Conservation (phyloP, 1,140 invertebrate genomes). For the Tribolium castaneum region DNA sequence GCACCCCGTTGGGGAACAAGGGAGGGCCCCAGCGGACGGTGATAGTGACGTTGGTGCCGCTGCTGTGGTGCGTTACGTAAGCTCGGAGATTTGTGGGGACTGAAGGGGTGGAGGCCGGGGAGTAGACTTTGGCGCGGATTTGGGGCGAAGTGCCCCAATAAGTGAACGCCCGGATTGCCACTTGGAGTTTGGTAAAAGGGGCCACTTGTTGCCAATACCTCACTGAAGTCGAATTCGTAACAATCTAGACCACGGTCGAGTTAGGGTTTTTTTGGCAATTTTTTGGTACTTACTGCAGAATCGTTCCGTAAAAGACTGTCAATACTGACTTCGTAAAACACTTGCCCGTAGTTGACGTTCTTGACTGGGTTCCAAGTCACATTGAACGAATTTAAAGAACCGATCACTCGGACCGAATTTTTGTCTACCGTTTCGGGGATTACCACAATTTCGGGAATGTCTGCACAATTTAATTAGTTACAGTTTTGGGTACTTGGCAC, state of each 20-base stretch:
- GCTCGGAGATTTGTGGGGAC: conserved; percentile 76
- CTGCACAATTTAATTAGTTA: not conserved
- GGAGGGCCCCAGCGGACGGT: conserved; percentile 84
- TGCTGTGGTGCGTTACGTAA: conserved; percentile 70
- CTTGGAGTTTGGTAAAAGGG: conserved; percentile 76
- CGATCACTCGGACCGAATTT: conserved; percentile 73
- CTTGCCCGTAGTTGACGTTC: conserved; percentile 81
- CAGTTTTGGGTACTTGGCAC: not conserved
- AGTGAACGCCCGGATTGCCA: conserved; percentile 83
- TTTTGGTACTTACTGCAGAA: conserved; percentile 54
- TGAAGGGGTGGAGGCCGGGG: conserved; percentile 78
- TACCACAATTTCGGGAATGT: conserved; percentile 67
- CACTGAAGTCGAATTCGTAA: conserved; percentile 65
- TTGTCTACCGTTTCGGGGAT: conserved; percentile 75
- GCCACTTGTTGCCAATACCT: conserved; percentile 67
- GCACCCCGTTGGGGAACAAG: conserved; percentile 76
- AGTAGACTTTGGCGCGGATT: conserved; percentile 69
- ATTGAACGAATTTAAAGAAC: conserved; percentile 80
- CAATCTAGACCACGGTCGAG: conserved; percentile 60
- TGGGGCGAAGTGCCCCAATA: conserved; percentile 82
- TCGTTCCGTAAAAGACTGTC: conserved; percentile 62
- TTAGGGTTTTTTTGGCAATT: not conserved
- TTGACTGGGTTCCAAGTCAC: conserved; percentile 81
- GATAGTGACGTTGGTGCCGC: conserved; percentile 65
- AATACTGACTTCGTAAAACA: conserved; percentile 87